A percentile compares a stretch with the other conserved stretches of the same genome.
These are phyloP conservation scores for Tragopan temminckii DNA, from an alignment of 2,797 vertebrate genomes.

Conservation along the genomic window DNA sequence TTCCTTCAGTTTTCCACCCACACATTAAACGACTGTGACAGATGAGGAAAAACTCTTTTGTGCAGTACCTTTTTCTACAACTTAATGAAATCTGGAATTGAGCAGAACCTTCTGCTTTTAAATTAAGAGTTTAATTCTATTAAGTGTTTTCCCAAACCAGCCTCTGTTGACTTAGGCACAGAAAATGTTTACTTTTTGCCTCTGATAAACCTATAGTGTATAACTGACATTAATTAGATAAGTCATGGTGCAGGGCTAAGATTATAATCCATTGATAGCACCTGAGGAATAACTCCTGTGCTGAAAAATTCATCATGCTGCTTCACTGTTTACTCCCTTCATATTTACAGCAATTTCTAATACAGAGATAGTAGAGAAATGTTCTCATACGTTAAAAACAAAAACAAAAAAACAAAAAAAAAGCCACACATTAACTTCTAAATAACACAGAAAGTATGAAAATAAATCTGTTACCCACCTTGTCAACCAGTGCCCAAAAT, in stretches of 20 bases:
- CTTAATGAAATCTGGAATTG: background rate
- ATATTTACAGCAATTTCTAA: background rate
- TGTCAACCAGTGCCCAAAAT: slow-evolving; percentile 95
- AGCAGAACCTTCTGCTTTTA: background rate
- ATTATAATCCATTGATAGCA: background rate
- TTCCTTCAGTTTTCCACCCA: background rate
- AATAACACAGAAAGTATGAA: background rate
- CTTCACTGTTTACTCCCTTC: background rate
- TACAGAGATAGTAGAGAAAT: background rate
- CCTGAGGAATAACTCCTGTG: background rate
- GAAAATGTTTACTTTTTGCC: slow-evolving; percentile 31
- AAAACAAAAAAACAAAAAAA: background rate
- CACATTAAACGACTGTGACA: background rate
- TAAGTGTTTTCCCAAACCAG: background rate
- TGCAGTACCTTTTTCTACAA: background rate
- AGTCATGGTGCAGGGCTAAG: background rate
- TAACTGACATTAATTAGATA: slow-evolving; percentile 33
- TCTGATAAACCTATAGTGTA: background rate
- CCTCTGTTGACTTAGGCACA: background rate
- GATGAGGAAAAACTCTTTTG: background rate
- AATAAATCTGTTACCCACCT: slow-evolving; percentile 81
- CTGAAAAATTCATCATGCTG: background rate
- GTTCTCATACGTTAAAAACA: background rate
- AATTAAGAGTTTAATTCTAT: slow-evolving; percentile 22
- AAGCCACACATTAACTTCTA: background rate